phyloP scores from a whole-genome alignment of 2,113 vertebrate genomes.

The Corynorhinus townsendii region DNA sequence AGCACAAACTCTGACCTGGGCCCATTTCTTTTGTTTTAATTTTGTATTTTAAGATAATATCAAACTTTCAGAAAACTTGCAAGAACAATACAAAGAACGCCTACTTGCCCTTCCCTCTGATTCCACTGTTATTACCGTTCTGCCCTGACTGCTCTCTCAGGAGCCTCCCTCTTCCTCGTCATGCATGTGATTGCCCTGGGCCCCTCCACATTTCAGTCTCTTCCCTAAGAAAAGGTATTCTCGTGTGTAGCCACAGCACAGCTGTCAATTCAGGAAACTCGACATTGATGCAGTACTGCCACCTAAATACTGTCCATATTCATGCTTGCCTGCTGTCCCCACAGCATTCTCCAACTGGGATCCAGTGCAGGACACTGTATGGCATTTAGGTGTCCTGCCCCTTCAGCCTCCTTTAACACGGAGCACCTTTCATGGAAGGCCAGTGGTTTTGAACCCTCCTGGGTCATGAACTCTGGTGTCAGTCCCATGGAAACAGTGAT shows the following conservation, averaged over 20 bases:
- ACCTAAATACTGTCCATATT: fast-evolving
- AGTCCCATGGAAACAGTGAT: background rate
- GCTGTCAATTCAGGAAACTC: background rate
- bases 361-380: background rate
- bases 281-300: fast-evolving
- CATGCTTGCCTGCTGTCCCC: fast-evolving
- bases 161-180: background rate
- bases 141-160: background rate
- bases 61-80: background rate
- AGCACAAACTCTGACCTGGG: background rate
- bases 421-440: background rate
- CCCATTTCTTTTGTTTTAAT: background rate
- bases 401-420: background rate
- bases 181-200: fast-evolving
- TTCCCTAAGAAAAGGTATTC: background rate
- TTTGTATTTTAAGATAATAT: background rate
- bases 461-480: background rate
- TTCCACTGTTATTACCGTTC: background rate
- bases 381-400: background rate
- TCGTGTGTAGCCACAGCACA: background rate
- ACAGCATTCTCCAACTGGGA: background rate
- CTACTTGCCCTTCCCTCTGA: background rate
- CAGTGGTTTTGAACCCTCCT: background rate
- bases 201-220: background rate
- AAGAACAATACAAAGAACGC: background rate